Base-by-base conservation (phyloP, 1,140 invertebrate genomes). In the Brachionus angularis region DNA sequence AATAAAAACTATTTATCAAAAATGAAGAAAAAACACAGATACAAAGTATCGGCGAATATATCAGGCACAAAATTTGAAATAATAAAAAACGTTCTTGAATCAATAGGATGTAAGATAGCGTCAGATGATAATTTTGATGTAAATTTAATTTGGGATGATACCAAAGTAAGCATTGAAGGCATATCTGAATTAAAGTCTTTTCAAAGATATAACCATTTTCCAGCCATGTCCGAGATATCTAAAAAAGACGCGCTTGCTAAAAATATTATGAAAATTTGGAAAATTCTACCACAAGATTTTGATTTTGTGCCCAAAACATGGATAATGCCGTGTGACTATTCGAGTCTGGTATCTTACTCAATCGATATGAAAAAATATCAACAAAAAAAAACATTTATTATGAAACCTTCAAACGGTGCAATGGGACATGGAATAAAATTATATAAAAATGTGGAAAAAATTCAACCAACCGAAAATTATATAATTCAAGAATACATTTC, bases 401-500 rank as follows among this genome's bases (percentile, higher is more conserved):
- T 78, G 4, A 82, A 82, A 74, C 81, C 81, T 12, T 74, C 78
- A 27, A 81, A 81, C 76, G 81, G 81, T 53, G 79, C 81, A 25
- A 79, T 81, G 75, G 81, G 81, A 23, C 77, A 81, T 75, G 81
- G 81, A 1, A 82, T 82, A 47, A 74, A 73, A 18, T 67, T 82
- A 27, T 79, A 64, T 71, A 73, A 73, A 27, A 80, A 78, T 75
- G 73, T 76, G 12, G 81, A 82, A 42, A 80, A 79, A 73, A 77
- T 81, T 49, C 76, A 77, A 10, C 73, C 75, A 5, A 73, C 73
- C 39, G 80, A 80, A 61, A 76, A 79, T 36, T 58, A n/a, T 42
- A 78, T 82, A 29, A 77, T 81, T 14, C 81, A 82, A 67, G 79
- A 82, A 72, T 82, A 82, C 73, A 75, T 82, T 29, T 77, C 81